phyloP scores from a whole-genome alignment of 2,797 vertebrate genomes.

The Lindbergichthys nudifrons region DNA sequence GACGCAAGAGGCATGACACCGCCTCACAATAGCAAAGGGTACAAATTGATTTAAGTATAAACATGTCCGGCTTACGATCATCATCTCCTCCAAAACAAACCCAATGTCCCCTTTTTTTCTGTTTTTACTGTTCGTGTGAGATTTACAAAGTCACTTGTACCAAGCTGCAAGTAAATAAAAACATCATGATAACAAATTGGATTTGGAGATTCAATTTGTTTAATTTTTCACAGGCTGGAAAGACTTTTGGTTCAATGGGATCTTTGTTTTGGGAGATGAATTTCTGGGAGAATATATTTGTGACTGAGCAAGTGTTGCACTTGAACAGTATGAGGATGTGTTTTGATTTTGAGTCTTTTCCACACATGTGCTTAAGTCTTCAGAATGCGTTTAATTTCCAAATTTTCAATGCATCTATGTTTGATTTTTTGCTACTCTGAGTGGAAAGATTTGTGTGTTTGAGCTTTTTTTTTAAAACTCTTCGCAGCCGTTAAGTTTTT shows the following conservation, averaged over 20 bases:
- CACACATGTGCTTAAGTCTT: neutral
- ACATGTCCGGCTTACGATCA: constrained; percentile 25
- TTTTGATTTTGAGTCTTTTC: constrained; percentile 9
- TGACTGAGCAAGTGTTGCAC: constrained; percentile 1
- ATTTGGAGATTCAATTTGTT: constrained; percentile 65
- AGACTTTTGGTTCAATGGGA: constrained; percentile 44
- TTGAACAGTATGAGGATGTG: neutral
- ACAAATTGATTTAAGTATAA: constrained; percentile 53
- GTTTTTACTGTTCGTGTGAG: constrained; percentile 18
- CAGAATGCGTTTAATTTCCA: constrained; percentile 9
- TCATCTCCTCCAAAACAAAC: too few relatives aligned
- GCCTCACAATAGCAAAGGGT: constrained; percentile 8
- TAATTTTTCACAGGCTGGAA: constrained; percentile 38
- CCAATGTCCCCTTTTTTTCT: constrained; percentile 16
- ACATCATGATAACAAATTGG: constrained; percentile 44
- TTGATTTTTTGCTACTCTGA: constrained; percentile 19
- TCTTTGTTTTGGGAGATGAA: constrained; percentile 38
- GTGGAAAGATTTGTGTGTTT: constrained; percentile 26
- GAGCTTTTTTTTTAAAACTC: constrained; percentile 11
- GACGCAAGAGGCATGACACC: constrained; percentile 19
- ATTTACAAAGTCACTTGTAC: constrained; percentile 37
- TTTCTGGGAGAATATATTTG: constrained; percentile 4
- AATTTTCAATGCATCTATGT: constrained; percentile 20
- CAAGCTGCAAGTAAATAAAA: constrained; percentile 42
- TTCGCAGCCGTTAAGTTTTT: constrained; percentile 28